Evolutionary conservation across 2,888 invertebrate genomes (phyloP).

Genomic region (Aquatica leii): DNA sequence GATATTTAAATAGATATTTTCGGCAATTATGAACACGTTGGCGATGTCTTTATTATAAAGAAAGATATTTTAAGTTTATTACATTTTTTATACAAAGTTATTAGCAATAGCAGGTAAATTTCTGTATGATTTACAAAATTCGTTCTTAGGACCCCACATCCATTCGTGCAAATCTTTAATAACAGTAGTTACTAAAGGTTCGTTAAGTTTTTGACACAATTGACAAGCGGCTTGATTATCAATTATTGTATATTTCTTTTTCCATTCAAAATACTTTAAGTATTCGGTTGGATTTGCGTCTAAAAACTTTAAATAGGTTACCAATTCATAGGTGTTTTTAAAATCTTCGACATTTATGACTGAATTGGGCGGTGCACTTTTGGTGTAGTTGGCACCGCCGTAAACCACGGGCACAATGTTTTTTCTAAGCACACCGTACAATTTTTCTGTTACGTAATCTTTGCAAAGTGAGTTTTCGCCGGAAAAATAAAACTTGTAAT

Average conservation of each 20-base stretch:
- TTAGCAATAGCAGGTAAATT: neutral
- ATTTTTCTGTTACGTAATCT: constrained; percentile 71
- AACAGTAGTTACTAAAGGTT: constrained; percentile 35
- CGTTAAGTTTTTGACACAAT: no score
- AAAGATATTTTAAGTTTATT: no score
- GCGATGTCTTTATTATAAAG: no score
- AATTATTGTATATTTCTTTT: constrained; percentile 52
- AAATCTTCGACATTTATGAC: constrained; percentile 68
- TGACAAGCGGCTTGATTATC: constrained; percentile 41
- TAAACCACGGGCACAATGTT: constrained; percentile 72
- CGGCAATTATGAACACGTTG: no score
- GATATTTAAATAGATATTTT: no score
- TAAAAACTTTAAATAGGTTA: constrained; percentile 64
- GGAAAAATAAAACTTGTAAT: constrained; percentile 75
- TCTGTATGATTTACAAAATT: constrained; percentile 4
- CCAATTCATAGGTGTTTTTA: constrained; percentile 61
- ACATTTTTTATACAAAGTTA: no score
- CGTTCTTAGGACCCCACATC: constrained; percentile 39
- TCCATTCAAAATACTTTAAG: no score
- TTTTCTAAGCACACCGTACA: constrained; percentile 66
- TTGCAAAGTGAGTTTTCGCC: constrained; percentile 76
- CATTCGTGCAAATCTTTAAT: constrained; percentile 43
- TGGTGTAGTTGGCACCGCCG: constrained; percentile 69
- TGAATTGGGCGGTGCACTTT: constrained; percentile 63
- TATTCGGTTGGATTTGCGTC: no score